Evolutionary conservation across 2,113 vertebrate genomes (phyloP).

Genomic region (Struthio camelus): DNA sequence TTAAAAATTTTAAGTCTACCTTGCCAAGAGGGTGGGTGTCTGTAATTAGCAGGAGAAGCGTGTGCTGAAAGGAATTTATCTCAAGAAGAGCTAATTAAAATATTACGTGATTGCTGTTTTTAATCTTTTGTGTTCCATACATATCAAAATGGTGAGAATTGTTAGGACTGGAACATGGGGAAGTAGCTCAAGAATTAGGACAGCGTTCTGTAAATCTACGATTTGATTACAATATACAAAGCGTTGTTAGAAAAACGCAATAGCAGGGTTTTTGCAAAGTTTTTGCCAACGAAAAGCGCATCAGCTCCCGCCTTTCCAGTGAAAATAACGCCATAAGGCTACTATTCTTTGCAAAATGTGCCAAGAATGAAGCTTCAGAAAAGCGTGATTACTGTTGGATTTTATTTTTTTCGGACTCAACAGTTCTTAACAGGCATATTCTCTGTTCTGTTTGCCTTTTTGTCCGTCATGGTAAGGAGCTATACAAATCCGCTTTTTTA

Average conservation of each 20-base stretch:
- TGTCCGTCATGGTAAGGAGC: neutral
- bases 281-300: neutral
- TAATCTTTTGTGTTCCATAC: neutral
- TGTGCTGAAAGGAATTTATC: conserved; percentile 19
- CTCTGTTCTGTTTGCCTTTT: neutral
- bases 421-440: neutral
- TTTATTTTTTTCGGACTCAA: neutral
- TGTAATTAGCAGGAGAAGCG: conserved; percentile 25
- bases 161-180: neutral
- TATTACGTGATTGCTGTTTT: conserved; percentile 9
- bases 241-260: neutral
- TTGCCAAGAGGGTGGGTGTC: neutral
- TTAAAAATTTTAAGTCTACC: neutral
- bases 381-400: neutral
- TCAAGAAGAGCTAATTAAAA: conserved; percentile 37
- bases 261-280: neutral
- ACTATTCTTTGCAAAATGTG: neutral
- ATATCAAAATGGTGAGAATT: neutral
- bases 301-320: neutral
- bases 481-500: neutral
- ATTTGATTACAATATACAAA: neutral
- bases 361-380: neutral
- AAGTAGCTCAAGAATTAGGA: neutral
- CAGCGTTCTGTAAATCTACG: neutral
- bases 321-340: neutral